Percentiles rank a stretch among this genome's conserved stretches.
Evolutionary conservation across 1,140 invertebrate species (phyloP).

Genomic region (Andricus grossulariae): DNA sequence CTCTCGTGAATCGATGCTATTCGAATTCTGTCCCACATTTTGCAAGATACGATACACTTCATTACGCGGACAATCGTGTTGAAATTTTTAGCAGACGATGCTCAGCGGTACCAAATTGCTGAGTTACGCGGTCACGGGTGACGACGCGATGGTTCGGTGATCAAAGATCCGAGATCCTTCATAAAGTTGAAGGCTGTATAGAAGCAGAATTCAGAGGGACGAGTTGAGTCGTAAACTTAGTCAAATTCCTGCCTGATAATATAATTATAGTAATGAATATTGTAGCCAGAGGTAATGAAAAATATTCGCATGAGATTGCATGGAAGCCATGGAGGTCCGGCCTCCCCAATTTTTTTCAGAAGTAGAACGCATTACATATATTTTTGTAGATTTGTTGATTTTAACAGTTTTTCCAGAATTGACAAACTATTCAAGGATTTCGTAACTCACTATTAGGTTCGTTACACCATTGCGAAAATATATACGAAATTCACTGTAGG

Average conservation of each 20-base stretch:
- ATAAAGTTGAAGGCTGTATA: background rate
- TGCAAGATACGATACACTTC: slow-evolving; percentile 43
- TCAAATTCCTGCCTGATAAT: background rate
- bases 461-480: no score
- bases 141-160: slow-evolving; percentile 51
- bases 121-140: slow-evolving; percentile 53
- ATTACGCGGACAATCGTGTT: slow-evolving; percentile 53
- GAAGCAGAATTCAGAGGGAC: background rate
- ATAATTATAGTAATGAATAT: background rate
- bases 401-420: no score
- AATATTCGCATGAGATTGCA: no score
- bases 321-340: no score
- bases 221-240: background rate
- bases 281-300: no score
- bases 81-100: slow-evolving; percentile 52
- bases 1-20: slow-evolving; percentile 6
- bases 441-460: no score
- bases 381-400: no score
- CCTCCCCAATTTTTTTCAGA: no score
- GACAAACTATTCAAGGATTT: no score
- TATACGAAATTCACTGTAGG: no score
- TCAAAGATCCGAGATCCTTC: slow-evolving; percentile 47
- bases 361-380: no score
- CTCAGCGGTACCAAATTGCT: slow-evolving; percentile 49
- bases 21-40: slow-evolving; percentile 11